Conservation (phyloP, 2,888 invertebrate genomes). For the Branchellion lobata region DNA sequence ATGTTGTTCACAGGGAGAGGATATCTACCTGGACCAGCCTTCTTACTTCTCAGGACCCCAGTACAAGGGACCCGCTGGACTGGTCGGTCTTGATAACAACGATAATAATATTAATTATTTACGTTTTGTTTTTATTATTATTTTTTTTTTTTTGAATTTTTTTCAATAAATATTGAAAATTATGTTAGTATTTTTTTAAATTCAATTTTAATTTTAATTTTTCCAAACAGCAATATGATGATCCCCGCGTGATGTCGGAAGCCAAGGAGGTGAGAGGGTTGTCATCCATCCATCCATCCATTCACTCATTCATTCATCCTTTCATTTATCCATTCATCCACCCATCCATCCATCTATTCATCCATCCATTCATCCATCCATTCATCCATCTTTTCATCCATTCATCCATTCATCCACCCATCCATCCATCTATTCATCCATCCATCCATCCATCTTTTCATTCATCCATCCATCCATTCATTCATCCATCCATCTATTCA, state of each 20-base stretch:
- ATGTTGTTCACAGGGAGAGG: constrained; percentile 57
- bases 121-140: neutral
- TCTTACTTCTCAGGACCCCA: constrained; percentile 51
- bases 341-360: too few species aligned
- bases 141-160: neutral
- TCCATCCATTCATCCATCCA: too few species aligned
- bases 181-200: neutral
- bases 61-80: constrained; percentile 5
- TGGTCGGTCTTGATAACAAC: too few species aligned
- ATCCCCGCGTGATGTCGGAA: neutral
- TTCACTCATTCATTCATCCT: too few species aligned
- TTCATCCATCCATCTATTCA: too few species aligned
- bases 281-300: neutral
- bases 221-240: constrained; percentile 31
- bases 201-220: neutral
- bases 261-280: neutral
- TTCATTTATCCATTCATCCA: too few species aligned
- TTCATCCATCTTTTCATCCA: too few species aligned
- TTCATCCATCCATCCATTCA: too few species aligned
- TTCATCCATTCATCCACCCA: too few species aligned
- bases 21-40: constrained; percentile 52
- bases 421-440: too few species aligned
- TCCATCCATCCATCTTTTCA: too few species aligned
- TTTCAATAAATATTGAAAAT: neutral
- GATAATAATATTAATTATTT: too few species aligned